Evolutionary conservation across 2,113 vertebrate genomes (phyloP).

Genomic region (Brienomyrus longianalis): DNA sequence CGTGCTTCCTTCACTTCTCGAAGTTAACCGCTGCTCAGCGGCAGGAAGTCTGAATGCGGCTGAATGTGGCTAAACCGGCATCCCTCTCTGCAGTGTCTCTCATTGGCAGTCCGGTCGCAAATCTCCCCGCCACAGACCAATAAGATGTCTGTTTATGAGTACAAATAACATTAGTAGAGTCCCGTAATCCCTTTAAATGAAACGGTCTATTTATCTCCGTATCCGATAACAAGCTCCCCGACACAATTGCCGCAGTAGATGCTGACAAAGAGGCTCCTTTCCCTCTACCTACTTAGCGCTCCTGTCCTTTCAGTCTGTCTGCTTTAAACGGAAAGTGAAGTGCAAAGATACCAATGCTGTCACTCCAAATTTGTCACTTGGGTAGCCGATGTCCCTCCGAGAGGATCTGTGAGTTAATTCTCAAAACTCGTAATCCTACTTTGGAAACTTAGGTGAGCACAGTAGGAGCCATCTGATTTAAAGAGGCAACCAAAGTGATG

Average conservation of each 20-base stretch:
- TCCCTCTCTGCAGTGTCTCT: not conserved
- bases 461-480: not conserved
- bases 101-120: conserved; percentile 4
- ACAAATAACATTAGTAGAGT: conserved; percentile 11
- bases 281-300: conserved; percentile 10
- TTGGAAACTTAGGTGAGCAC: conserved; percentile 10
- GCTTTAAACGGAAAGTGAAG: conserved; percentile 68
- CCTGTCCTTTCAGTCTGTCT: conserved; percentile 50
- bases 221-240: conserved; percentile 12
- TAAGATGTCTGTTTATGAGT: conserved; percentile 17
- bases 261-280: conserved; percentile 54
- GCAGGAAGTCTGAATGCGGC: not conserved
- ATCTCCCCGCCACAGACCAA: conserved; percentile 3
- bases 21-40: not conserved
- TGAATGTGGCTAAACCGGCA: not conserved
- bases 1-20: not conserved
- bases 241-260: conserved; percentile 46
- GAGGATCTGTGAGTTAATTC: conserved; percentile 48
- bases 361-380: conserved; percentile 67
- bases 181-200: conserved; percentile 14
- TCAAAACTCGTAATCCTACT: conserved; percentile 49
- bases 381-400: conserved; percentile 64
- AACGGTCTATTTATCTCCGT: conserved; percentile 13
- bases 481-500: not conserved
- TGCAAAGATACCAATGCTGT: conserved; percentile 72